These are phyloP conservation scores for Argopecten irradians DNA, from an alignment of 1,140 invertebrate genomes.

Conservation along the genomic window DNA sequence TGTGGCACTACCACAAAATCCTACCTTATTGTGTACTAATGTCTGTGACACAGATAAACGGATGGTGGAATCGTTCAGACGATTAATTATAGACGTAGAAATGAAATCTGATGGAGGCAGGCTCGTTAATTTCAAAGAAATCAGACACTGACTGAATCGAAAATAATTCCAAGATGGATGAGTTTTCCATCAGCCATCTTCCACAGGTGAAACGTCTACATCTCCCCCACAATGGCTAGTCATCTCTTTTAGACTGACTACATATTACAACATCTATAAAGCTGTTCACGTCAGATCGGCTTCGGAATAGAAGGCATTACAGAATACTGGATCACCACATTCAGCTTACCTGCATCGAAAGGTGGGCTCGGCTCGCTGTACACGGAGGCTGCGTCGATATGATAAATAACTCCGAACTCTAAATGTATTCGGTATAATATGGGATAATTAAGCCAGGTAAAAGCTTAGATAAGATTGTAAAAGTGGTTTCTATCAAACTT, in stretches of 20 bases:
- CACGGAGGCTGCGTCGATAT: neutral
- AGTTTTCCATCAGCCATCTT: neutral
- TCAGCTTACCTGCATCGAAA: neutral
- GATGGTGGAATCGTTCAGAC: neutral
- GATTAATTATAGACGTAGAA: neutral
- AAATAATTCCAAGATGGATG: slow-evolving; percentile 15
- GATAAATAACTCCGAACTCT: neutral
- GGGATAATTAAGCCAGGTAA: slow-evolving; percentile 21
- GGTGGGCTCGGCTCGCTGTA: neutral
- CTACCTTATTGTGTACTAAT: neutral
- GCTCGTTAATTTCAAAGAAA: slow-evolving; percentile 9
- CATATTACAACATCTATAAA: neutral
- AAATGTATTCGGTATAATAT: slow-evolving; percentile 12
- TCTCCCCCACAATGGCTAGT: neutral
- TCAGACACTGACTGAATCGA: neutral
- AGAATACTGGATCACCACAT: neutral
- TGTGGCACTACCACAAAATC: neutral
- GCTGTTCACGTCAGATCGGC: neutral
- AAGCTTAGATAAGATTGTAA: neutral
- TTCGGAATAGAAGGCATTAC: neutral
- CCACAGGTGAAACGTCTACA: neutral
- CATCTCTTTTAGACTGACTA: neutral
- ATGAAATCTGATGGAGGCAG: neutral
- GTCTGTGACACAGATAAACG: neutral
- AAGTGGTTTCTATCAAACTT: neutral